These are phyloP conservation scores for Oedothorax gibbosus DNA, from an alignment of 1,140 invertebrate genomes.

Conservation along the genomic window DNA sequence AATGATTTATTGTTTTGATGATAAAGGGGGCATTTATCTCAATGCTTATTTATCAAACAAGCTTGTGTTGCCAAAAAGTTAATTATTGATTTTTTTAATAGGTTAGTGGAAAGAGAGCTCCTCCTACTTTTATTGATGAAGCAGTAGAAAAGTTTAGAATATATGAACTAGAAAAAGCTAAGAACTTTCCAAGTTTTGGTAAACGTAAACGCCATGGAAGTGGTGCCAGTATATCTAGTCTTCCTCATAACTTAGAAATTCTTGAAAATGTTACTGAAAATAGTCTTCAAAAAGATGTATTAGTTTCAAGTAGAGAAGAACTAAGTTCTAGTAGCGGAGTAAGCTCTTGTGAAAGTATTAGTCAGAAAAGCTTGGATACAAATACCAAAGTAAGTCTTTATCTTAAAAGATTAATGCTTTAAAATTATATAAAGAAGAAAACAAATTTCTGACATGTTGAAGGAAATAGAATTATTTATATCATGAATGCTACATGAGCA, in stretches of 20 bases:
- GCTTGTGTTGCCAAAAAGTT: too few relatives aligned
- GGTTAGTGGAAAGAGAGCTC: conserved; percentile 84
- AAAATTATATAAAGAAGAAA: not conserved
- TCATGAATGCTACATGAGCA: too few relatives aligned
- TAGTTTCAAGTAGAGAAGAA: conserved; percentile 27
- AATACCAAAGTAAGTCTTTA: conserved; percentile 28
- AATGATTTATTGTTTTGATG: too few relatives aligned
- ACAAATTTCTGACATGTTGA: not conserved
- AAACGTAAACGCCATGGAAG: conserved; percentile 65
- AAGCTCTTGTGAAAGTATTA: conserved; percentile 48
- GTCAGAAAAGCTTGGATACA: conserved; percentile 8
- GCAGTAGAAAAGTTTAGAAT: conserved; percentile 85
- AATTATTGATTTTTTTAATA: conserved; percentile 28
- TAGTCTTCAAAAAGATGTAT: conserved; percentile 21
- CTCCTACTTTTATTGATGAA: conserved; percentile 90
- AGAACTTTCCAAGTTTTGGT: conserved; percentile 35
- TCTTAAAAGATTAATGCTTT: not conserved
- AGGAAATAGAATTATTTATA: too few relatives aligned
- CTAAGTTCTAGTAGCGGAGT: conserved; percentile 36
- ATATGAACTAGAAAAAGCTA: conserved; percentile 78
- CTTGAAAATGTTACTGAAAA: conserved; percentile 31
- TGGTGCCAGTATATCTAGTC: conserved; percentile 66
- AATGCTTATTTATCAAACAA: too few relatives aligned
- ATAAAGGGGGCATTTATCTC: too few relatives aligned
- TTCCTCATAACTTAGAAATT: conserved; percentile 62